Evolutionary conservation across 2,797 vertebrate species (phyloP).

Genomic region (Lepus oiostolus): DNA sequence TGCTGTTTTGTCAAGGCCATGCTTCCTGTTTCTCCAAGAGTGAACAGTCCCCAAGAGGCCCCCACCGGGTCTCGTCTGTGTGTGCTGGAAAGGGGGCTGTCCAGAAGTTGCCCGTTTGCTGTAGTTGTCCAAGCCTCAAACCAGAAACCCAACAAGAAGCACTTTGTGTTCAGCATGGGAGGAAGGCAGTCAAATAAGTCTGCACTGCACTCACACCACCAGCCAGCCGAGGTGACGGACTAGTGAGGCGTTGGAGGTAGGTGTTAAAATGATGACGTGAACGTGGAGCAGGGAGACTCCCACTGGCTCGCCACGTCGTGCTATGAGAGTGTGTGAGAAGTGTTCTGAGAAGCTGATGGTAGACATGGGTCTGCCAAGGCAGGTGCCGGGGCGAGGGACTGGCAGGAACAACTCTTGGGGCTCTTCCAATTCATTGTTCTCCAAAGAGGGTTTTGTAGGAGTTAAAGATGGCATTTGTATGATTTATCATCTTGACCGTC

Average conservation of each 20-base stretch:
- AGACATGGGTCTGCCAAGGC: not conserved
- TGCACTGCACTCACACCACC: slow-evolving; percentile 67
- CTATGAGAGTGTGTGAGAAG: not conserved
- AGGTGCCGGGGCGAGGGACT: not conserved
- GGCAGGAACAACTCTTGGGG: not conserved
- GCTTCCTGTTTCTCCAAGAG: not conserved
- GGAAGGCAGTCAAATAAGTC: slow-evolving; percentile 19
- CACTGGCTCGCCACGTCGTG: not conserved
- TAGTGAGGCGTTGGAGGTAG: slow-evolving; percentile 49
- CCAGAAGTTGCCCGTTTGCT: slow-evolving; percentile 76
- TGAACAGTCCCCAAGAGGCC: not conserved
- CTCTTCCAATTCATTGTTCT: not conserved
- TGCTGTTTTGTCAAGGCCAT: not conserved
- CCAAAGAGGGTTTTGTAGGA: not conserved
- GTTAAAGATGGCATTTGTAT: not conserved
- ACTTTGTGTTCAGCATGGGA: slow-evolving; percentile 72
- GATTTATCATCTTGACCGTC: not conserved
- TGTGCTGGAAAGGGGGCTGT: slow-evolving; percentile 61
- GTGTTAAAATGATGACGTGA: not conserved
- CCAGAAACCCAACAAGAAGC: slow-evolving; percentile 77
- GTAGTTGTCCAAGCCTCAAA: slow-evolving; percentile 78
- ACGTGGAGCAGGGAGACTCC: not conserved
- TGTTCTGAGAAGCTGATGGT: not conserved
- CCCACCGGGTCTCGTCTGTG: not conserved
- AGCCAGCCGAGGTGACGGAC: slow-evolving; percentile 64